phyloP scores from a whole-genome alignment of 64 coral and sea anemone genomes.

The Montipora cactus region DNA sequence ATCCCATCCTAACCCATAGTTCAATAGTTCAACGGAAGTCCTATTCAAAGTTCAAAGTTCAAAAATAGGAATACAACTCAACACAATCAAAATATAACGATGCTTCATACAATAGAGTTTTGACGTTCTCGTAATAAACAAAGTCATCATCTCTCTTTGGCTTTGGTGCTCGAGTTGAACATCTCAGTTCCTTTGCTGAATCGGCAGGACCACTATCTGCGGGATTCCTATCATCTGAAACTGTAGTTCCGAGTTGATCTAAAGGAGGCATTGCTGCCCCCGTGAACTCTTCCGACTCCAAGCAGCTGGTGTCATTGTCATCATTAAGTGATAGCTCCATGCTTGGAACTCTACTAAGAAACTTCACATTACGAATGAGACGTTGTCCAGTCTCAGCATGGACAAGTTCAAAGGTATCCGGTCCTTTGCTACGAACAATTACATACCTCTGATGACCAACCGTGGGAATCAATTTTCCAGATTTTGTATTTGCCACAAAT shows the following conservation, averaged over 20 bases:
- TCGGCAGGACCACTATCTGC: background rate
- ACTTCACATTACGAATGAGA: constrained; percentile 50
- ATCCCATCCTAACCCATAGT: too few species aligned
- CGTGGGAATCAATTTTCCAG: constrained; percentile 36
- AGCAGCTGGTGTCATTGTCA: constrained; percentile 4
- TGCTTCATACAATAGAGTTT: background rate
- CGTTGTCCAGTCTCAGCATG: constrained; percentile 49
- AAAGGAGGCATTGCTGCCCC: constrained; percentile 2
- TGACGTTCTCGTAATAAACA: background rate
- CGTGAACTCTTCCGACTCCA: background rate
- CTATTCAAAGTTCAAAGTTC: constrained; percentile 11
- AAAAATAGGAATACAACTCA: background rate
- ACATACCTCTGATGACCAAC: constrained; percentile 39
- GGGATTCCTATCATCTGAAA: constrained; percentile 4
- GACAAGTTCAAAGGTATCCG: constrained; percentile 49
- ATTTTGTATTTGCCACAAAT: constrained; percentile 60
- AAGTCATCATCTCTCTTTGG: too few species aligned
- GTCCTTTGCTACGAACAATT: constrained; percentile 42
- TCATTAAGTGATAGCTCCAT: background rate
- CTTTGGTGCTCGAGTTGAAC: too few species aligned
- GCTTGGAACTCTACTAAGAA: constrained; percentile 34
- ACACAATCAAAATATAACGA: background rate
- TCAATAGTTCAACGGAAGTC: background rate
- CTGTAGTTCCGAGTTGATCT: constrained; percentile 4
- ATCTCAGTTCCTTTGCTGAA: too few species aligned